Evolutionary conservation across 2,797 vertebrate genomes (phyloP), one percentile per base, ranked within the genome.

Genomic region (Diplodus sargus): DNA sequence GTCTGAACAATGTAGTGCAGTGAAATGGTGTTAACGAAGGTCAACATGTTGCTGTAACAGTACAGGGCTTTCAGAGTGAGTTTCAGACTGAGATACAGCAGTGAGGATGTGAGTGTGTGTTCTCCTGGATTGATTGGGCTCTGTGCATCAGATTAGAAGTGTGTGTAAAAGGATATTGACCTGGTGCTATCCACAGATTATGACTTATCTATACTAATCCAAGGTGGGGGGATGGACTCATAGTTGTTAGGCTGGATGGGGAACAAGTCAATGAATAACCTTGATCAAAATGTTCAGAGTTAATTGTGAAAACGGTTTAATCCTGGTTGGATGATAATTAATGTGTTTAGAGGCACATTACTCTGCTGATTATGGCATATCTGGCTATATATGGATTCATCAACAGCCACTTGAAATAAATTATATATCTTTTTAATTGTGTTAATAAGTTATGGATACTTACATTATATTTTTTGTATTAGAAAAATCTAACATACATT

Each of bases 141-240:
- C 23, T 58, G 56, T 76, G 51, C 72, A 69, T 83, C 76, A 80
- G 89, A 81, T 85, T 84, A 75, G 61, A 52, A 76, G 74, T 86
- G 63, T 86, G 78, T 70, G 74, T 79, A 56, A 80, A 87, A 85
- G 75, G 82, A 91, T 88, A 87, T 78, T 89, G 82, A 89, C 84
- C 85, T 57, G 59, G 67, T 75, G 78, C 88, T 60, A 51, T 78
- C 65, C 75, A 81, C 91, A 92, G 92, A 92, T 94, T 93, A 92
- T 86, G 84, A 86, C 11, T 86, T 85, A 92, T 89, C 83, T 81
- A 76, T 90, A 81, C 87, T 91, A 91, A 93, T 93, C 92, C 90
- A 90, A 88, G 78, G 71, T 85, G 74, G 71, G 75, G 68, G 83
- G 83, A 59, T 84, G 81, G 78, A 82, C 68, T 49, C 39, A 76